Conservation (phyloP, 2,888 invertebrate genomes). For the Pollenia griseotomentosa region DNA sequence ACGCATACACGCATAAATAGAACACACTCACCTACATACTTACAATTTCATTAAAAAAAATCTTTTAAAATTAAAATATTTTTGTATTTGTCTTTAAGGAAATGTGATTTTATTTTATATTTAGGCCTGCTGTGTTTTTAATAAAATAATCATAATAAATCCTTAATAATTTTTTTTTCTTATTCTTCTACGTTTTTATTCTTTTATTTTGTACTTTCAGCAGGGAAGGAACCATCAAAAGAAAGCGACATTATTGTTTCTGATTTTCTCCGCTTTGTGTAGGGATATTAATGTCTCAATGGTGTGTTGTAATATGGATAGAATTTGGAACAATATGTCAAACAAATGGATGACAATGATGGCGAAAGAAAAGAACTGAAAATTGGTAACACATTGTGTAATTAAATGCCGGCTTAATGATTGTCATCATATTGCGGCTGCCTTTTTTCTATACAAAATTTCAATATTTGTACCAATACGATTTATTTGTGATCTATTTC, state of each 20-base stretch:
- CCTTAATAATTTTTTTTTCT: constrained; percentile 80
- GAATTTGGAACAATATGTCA: constrained; percentile 17
- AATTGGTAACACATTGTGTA: constrained; percentile 77
- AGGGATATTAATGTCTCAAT: constrained; percentile 52
- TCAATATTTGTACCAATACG: constrained; percentile 22
- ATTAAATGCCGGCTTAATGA: constrained; percentile 82
- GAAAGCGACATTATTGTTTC: constrained; percentile 76
- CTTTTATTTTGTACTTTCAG: background rate
- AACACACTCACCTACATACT: background rate
- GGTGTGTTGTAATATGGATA: constrained; percentile 48
- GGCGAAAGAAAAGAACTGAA: constrained; percentile 38
- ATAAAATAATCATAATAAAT: constrained; percentile 84
- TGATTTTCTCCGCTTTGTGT: constrained; percentile 49
- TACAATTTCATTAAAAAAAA: background rate
- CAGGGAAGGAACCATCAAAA: constrained; percentile 79
- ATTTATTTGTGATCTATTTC: constrained; percentile 10
- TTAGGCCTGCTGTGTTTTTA: constrained; percentile 80
- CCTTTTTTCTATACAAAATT: constrained; percentile 18
- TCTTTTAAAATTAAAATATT: constrained; percentile 8
- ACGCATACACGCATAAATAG: background rate
- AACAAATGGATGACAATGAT: constrained; percentile 6
- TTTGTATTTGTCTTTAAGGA: constrained; percentile 13
- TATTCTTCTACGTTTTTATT: constrained; percentile 75
- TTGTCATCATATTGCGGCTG: constrained; percentile 66
- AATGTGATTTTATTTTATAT: constrained; percentile 34